Conservation (phyloP, 2,797 vertebrate genomes). For the Coranthus polyacanthus region DNA sequence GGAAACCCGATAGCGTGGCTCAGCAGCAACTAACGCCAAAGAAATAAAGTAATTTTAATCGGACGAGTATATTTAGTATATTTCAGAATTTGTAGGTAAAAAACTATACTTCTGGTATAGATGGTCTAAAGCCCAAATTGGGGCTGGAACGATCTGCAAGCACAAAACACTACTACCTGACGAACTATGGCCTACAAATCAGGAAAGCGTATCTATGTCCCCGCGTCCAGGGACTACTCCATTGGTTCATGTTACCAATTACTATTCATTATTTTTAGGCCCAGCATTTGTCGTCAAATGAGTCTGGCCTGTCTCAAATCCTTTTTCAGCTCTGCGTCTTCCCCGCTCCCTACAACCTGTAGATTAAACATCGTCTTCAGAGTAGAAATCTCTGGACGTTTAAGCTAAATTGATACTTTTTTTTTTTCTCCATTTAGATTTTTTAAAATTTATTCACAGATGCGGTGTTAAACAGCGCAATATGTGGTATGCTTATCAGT, state of each 20-base stretch:
- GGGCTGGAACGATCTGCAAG: too few species aligned
- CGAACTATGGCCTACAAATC: too few species aligned
- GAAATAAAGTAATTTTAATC: conserved; percentile 57
- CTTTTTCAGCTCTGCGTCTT: neutral
- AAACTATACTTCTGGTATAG: too few species aligned
- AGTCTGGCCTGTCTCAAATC: conserved; percentile 3
- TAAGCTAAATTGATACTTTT: too few species aligned
- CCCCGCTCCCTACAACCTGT: neutral
- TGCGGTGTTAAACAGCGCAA: too few species aligned
- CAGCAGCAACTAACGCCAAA: conserved; percentile 31
- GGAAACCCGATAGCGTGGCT: conserved; percentile 42
- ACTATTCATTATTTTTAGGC: conserved; percentile 10
- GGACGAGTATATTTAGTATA: neutral
- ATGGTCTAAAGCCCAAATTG: too few species aligned
- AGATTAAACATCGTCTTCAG: neutral
- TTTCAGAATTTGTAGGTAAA: too few species aligned
- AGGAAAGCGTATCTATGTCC: neutral
- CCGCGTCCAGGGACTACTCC: neutral
- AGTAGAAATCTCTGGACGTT: neutral
- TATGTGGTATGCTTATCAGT: neutral
- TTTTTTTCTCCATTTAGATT: too few species aligned
- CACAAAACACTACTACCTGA: too few species aligned
- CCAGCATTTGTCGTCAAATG: conserved; percentile 10
- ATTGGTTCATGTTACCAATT: conserved; percentile 8
- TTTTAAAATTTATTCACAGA: too few species aligned